These are phyloP conservation scores for Syritta pipiens DNA, from an alignment of 2,888 invertebrate genomes.

Conservation along the genomic window DNA sequence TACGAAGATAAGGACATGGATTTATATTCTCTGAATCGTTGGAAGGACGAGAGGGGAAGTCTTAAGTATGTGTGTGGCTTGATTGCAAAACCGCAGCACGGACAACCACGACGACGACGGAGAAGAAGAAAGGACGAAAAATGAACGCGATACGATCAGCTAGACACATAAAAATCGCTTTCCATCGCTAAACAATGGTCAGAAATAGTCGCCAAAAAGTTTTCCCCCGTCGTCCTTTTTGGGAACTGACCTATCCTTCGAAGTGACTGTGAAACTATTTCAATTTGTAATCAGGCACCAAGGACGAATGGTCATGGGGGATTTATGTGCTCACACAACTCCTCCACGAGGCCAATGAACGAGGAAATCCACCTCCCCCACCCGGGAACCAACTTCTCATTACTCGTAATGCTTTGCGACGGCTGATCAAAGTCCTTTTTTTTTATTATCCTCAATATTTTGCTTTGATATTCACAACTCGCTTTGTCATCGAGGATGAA, in stretches of 20 bases:
- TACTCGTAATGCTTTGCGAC: no score
- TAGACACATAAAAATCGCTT: constrained; percentile 65
- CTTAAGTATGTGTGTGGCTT: constrained; percentile 30
- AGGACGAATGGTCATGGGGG: no score
- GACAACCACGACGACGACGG: constrained; percentile 8
- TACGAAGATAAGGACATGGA: constrained; percentile 64
- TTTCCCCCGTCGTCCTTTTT: no score
- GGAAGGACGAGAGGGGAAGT: not conserved
- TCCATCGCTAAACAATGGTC: constrained; percentile 61
- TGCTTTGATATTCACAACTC: constrained; percentile 62
- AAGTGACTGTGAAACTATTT: no score
- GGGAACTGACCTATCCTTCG: constrained; percentile 60
- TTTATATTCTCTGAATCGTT: constrained; percentile 59
- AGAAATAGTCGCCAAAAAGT: constrained; percentile 48
- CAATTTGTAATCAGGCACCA: no score
- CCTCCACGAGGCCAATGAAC: no score
- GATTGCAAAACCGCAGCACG: constrained; percentile 53
- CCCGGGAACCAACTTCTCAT: not conserved
- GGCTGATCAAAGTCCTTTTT: constrained; percentile 57
- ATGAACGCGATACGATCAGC: constrained; percentile 58
- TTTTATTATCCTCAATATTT: constrained; percentile 55
- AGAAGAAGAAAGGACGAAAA: constrained; percentile 60
- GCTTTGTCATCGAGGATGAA: constrained; percentile 65
- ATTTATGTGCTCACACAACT: no score
- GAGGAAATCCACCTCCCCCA: not conserved